A percentile compares a stretch with the other conserved stretches of the same genome.
These are phyloP conservation scores for Sitta carolinensis DNA, from an alignment of 2,797 vertebrate genomes.

Conservation along the genomic window DNA sequence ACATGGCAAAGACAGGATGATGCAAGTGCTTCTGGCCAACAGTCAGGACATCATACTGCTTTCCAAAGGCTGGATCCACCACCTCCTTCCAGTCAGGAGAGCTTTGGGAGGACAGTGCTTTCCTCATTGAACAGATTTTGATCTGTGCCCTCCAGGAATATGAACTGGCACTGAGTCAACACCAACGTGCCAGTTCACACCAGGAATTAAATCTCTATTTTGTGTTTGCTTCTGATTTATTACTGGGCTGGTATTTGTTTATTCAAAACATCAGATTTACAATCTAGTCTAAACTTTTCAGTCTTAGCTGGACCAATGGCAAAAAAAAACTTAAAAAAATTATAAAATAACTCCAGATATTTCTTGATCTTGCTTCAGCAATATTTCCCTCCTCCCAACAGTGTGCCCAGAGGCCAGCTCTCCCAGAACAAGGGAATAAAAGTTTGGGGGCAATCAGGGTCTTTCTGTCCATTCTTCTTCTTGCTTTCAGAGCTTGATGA, in stretches of 20 bases:
- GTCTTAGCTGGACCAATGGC: background rate
- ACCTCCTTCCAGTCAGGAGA: background rate
- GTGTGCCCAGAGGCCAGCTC: constrained; percentile 20
- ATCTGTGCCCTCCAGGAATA: background rate
- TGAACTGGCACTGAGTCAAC: background rate
- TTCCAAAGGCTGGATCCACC: background rate
- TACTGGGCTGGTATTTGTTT: background rate
- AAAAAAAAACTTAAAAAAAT: background rate
- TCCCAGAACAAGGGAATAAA: background rate
- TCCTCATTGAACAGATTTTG: background rate
- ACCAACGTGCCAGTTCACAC: background rate
- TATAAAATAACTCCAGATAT: background rate
- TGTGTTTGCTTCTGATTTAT: background rate
- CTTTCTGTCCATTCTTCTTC: background rate
- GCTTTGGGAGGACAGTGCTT: background rate
- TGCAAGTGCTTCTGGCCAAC: background rate
- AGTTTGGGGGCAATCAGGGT: background rate
- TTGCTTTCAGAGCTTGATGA: background rate
- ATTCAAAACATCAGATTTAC: background rate
- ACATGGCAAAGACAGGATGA: constrained; percentile 4
- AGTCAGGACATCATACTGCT: background rate
- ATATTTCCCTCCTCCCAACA: background rate
- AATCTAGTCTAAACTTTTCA: background rate
- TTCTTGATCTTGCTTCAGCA: background rate
- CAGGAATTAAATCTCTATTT: rapidly evolving